Conservation (phyloP, 37 sponge, comb jelly and placozoan species). For the Oopsacas minuta region DNA sequence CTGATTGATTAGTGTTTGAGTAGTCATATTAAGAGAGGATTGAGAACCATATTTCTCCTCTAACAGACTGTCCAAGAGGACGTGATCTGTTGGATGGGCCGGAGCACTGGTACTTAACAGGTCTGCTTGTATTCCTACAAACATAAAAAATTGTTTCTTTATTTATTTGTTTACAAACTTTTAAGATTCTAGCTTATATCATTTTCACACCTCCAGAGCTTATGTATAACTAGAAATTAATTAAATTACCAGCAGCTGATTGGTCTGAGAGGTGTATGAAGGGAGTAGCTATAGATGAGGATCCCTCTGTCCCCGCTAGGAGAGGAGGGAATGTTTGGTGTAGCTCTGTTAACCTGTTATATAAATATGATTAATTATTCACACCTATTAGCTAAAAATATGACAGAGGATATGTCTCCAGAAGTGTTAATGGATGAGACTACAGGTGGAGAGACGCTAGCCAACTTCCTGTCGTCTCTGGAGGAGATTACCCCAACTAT, state of each 20-base stretch:
- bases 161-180: too few species aligned
- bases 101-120: background rate
- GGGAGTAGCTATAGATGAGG: background rate
- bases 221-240: background rate
- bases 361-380: too few species aligned
- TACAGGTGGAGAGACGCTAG: background rate
- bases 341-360: background rate
- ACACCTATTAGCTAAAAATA: background rate
- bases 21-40: background rate
- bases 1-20: too few species aligned
- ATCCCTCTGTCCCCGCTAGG: background rate
- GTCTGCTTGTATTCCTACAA: background rate
- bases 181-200: too few species aligned
- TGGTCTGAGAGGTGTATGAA: background rate
- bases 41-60: background rate
- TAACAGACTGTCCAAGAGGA: background rate
- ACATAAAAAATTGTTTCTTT: too few species aligned
- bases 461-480: constrained; percentile 9
- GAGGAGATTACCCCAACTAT: background rate
- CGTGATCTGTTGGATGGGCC: background rate
- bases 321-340: background rate
- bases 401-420: background rate
- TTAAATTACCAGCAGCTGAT: background rate
- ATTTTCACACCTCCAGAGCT: too few species aligned
- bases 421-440: background rate